Conservation (phyloP, 2,797 vertebrate species). For the Sebastes oblongus region DNA sequence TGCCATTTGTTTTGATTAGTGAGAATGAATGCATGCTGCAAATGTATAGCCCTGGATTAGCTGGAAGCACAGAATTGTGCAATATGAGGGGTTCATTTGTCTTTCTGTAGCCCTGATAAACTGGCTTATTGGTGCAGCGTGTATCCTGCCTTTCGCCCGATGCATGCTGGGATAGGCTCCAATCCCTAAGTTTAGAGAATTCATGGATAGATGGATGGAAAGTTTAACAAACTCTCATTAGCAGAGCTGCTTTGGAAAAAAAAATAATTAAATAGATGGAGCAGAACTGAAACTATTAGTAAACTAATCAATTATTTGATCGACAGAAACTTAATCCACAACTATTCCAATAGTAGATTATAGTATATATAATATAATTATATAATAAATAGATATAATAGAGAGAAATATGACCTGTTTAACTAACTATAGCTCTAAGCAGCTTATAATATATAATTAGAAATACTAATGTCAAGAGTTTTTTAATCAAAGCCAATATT, state of each 20-base stretch:
- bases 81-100: background rate
- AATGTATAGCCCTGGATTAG: background rate
- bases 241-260: background rate
- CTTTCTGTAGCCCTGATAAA: background rate
- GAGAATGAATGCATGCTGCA: background rate
- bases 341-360: too few species aligned
- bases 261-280: background rate
- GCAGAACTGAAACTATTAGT: background rate
- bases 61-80: background rate
- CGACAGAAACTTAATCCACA: background rate
- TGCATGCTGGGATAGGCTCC: background rate
- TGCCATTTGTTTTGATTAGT: background rate
- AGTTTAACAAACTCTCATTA: background rate
- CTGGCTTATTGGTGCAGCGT: background rate
- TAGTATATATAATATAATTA: too few species aligned
- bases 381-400: too few species aligned
- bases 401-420: too few species aligned
- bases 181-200: background rate
- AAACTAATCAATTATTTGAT: background rate
- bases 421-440: too few species aligned
- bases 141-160: background rate
- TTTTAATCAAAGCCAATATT: too few species aligned
- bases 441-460: too few species aligned
- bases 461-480: too few species aligned
- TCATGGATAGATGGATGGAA: background rate